Conservation (phyloP, 92 coral and sea anemone species). For the Palythoa heliodiscus region DNA sequence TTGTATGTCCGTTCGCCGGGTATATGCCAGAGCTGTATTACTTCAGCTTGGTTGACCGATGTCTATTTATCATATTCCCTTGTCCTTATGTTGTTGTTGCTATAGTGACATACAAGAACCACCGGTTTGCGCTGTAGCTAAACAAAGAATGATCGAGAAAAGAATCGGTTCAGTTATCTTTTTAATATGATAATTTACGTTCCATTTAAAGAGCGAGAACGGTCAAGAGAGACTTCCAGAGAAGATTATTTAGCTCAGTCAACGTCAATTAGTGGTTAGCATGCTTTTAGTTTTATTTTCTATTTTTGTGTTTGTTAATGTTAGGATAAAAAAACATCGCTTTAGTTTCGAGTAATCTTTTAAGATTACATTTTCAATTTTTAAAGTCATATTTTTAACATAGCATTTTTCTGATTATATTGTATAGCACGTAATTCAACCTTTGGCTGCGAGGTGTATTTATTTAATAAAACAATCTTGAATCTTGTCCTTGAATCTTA, state of each 20-base stretch:
- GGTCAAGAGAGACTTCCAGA: not conserved
- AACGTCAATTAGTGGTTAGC: not conserved
- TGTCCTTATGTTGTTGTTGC: not conserved
- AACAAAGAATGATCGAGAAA: constrained; percentile 26
- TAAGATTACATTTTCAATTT: too few species aligned
- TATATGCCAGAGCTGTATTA: not conserved
- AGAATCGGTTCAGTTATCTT: not conserved
- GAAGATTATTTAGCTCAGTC: not conserved
- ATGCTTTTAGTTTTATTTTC: not conserved
- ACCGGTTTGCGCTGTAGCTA: not conserved
- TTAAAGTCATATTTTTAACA: too few species aligned
- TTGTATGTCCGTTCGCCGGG: too few species aligned
- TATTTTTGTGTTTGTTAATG: not conserved
- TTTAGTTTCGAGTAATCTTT: too few species aligned
- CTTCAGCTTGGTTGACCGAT: not conserved
- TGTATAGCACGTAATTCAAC: too few species aligned
- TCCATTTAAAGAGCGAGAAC: not conserved
- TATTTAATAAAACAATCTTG: not conserved
- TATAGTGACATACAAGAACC: constrained; percentile 3
- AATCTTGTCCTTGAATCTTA: too few species aligned
- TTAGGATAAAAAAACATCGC: not conserved
- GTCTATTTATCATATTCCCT: constrained; percentile 8
- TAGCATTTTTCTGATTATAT: too few species aligned
- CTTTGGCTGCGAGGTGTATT: too few species aligned
- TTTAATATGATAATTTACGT: constrained; percentile 1